Conservation (phyloP, 2,888 invertebrate genomes). For the Ophioninae sp. region DNA sequence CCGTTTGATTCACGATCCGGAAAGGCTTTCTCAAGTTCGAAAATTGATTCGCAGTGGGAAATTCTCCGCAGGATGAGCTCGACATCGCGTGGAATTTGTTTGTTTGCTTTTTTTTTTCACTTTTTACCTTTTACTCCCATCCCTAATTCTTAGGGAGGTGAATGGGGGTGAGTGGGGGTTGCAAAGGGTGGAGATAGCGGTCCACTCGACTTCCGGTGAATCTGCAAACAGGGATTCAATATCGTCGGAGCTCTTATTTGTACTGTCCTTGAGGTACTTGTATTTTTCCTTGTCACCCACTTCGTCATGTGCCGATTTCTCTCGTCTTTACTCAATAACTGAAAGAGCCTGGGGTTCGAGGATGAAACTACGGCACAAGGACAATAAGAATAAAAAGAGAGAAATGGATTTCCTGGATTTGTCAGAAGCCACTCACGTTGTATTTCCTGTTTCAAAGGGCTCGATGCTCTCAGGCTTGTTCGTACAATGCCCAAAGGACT, state of each 20-base stretch:
- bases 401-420: slow-evolving; percentile 41
- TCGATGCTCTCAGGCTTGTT: slow-evolving; percentile 1
- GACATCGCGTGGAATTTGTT: no score
- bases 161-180: no score
- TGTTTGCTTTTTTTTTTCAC: no score
- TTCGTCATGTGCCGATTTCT: neutral
- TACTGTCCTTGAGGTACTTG: slow-evolving; percentile 18
- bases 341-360: neutral
- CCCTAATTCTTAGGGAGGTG: no score
- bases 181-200: neutral
- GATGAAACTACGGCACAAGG: neutral
- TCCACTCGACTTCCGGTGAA: slow-evolving; percentile 53
- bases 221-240: slow-evolving; percentile 26
- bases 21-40: no score
- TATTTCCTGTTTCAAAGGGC: slow-evolving; percentile 28
- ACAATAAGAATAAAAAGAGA: slow-evolving; percentile 18
- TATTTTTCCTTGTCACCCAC: slow-evolving; percentile 22
- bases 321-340: neutral
- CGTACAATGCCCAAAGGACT: slow-evolving; percentile 3
- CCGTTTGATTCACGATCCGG: no score
- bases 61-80: no score
- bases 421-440: slow-evolving; percentile 38
- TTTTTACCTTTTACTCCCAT: no score
- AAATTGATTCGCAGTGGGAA: no score
- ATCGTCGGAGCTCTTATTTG: slow-evolving; percentile 16